A percentile compares a stretch with the other conserved stretches of the same genome.
These are phyloP conservation scores for Aleiodes alternator DNA, from an alignment of 2,888 invertebrate genomes.

Conservation along the genomic window DNA sequence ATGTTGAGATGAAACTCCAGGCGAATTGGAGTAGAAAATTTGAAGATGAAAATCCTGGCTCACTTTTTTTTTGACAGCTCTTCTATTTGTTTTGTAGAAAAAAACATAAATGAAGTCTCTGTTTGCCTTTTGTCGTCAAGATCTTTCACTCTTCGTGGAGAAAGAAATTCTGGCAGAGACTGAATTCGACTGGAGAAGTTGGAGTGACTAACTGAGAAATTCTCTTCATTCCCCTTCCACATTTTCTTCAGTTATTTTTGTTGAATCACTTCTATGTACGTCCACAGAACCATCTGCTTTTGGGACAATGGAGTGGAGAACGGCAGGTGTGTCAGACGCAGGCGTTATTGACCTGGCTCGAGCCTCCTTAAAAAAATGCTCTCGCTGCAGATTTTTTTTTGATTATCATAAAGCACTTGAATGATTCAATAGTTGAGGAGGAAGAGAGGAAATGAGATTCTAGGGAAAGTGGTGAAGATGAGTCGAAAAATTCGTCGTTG, in stretches of 20 bases:
- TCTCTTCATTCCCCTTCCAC: constrained; percentile 10
- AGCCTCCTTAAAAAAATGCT: not conserved
- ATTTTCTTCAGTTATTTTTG: constrained; percentile 13
- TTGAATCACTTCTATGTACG: constrained; percentile 8
- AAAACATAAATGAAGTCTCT: too few relatives aligned
- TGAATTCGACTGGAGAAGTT: not conserved
- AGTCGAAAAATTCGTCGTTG: not conserved
- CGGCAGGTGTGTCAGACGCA: constrained; percentile 39
- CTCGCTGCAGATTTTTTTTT: not conserved
- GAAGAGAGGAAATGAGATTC: too few relatives aligned
- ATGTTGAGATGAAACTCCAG: not conserved
- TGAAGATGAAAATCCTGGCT: not conserved
- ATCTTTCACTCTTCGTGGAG: too few relatives aligned
- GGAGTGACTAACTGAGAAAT: not conserved
- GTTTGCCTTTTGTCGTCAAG: too few relatives aligned
- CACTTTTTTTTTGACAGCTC: not conserved
- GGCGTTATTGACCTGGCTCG: constrained; percentile 25
- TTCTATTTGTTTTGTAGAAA: not conserved
- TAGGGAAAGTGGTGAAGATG: not conserved
- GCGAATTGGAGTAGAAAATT: not conserved
- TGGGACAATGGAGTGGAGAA: constrained; percentile 33
- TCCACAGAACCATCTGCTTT: constrained; percentile 36
- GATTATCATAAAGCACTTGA: not conserved
- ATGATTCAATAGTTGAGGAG: too few relatives aligned
- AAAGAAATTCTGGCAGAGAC: too few relatives aligned